Evolutionary conservation across 2,888 invertebrate genomes (phyloP).

Genomic region (Phragmatobia fuliginosa): DNA sequence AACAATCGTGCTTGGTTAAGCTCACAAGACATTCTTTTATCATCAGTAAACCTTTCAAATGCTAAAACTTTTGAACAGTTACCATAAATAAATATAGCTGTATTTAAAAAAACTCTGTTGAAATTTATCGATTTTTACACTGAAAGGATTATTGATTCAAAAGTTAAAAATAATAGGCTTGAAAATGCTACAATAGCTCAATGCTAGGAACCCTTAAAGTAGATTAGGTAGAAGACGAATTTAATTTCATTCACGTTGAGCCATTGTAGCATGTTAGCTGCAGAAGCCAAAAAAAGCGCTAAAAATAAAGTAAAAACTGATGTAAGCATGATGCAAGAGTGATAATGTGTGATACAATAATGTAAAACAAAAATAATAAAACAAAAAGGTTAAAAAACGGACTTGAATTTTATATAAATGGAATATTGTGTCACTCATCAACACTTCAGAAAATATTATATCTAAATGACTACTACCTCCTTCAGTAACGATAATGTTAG

Average conservation of each 20-base stretch:
- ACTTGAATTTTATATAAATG: background rate
- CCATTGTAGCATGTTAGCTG: constrained; percentile 20
- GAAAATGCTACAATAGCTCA: constrained; percentile 4
- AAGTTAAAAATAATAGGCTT: background rate
- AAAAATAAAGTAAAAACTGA: constrained; percentile 33
- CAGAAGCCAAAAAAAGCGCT: constrained; percentile 42
- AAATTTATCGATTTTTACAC: background rate
- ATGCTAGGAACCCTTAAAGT: no score
- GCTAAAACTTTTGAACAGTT: background rate
- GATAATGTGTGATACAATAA: constrained; percentile 49
- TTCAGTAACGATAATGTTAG: constrained; percentile 83
- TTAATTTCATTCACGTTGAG: constrained; percentile 1
- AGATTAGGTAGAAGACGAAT: no score
- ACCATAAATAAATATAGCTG: background rate
- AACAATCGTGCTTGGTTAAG: constrained; percentile 32
- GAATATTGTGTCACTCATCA: constrained; percentile 44
- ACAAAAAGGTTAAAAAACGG: background rate
- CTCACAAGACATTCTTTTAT: constrained; percentile 11
- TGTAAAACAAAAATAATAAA: constrained; percentile 17
- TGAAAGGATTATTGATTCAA: background rate
- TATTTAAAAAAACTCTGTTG: background rate
- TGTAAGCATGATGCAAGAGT: constrained; percentile 37
- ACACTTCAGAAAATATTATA: constrained; percentile 22
- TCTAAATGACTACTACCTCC: constrained; percentile 75
- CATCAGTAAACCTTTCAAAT: background rate